Conservation (phyloP, 2,797 vertebrate species). For the Arnoldichthys spilopterus region DNA sequence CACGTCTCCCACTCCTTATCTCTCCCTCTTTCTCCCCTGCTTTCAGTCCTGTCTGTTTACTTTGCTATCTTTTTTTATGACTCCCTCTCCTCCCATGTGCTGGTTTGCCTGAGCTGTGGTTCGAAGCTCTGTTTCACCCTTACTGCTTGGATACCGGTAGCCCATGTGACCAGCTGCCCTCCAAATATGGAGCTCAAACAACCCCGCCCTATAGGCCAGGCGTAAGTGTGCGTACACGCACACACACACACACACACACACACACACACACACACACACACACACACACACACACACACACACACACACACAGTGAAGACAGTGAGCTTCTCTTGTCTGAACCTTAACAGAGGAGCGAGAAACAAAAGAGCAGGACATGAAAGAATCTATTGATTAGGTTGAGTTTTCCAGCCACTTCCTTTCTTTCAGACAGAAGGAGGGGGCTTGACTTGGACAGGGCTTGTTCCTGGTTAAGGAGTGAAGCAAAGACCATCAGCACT, state of each 20-base stretch:
- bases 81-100: conserved; percentile 37
- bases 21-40: background rate
- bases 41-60: conserved; percentile 15
- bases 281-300: background rate
- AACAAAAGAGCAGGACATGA: conserved; percentile 45
- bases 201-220: conserved; percentile 72
- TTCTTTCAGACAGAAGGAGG: background rate
- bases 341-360: conserved; percentile 42
- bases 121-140: conserved; percentile 68
- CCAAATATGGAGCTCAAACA: conserved; percentile 76
- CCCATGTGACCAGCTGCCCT: conserved; percentile 73
- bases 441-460: background rate
- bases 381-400: conserved; percentile 46
- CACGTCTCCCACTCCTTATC: conserved; percentile 42
- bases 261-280: conserved; percentile 5
- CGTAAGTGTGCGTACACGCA: conserved; percentile 29
- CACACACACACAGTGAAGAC: background rate
- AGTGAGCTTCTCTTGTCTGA: conserved; percentile 33
- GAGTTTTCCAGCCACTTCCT: conserved; percentile 29
- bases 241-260: conserved; percentile 27
- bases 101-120: conserved; percentile 50
- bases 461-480: background rate
- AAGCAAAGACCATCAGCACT: background rate
- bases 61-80: conserved; percentile 10
- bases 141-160: conserved; percentile 68